These are phyloP conservation scores for Crocidura indochinensis DNA, from an alignment of 2,797 vertebrate genomes.

Conservation along the genomic window DNA sequence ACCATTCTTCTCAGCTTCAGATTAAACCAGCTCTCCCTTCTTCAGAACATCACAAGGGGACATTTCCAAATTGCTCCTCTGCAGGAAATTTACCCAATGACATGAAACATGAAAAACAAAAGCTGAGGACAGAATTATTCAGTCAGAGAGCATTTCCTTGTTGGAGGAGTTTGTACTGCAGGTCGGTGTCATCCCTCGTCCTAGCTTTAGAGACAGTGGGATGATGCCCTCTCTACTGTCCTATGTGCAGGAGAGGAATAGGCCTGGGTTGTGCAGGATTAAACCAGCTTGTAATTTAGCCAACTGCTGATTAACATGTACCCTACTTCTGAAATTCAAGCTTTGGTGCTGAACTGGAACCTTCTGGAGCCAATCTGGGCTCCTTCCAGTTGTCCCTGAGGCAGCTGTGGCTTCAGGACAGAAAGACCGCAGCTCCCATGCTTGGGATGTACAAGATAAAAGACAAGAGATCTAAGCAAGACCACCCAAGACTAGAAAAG, in stretches of 20 bases:
- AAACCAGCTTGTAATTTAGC: neutral
- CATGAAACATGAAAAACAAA: neutral
- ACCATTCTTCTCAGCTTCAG: too few relatives aligned
- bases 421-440: neutral
- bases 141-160: neutral
- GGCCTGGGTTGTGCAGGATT: neutral
- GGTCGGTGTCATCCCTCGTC: neutral
- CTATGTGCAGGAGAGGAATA: neutral
- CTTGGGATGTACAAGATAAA: fast-evolving
- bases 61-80: neutral
- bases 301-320: neutral
- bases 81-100: neutral
- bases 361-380: fast-evolving
- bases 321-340: neutral
- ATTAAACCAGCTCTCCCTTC: too few relatives aligned
- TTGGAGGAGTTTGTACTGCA: neutral
- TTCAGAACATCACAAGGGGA: neutral
- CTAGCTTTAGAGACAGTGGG: neutral
- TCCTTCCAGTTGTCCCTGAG: neutral
- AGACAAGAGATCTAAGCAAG: neutral
- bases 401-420: neutral
- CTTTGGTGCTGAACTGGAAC: neutral
- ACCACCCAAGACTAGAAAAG: neutral
- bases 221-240: neutral
- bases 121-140: neutral